Conservation (phyloP, 2,888 invertebrate species). For the Agriopis leucophaearia region DNA sequence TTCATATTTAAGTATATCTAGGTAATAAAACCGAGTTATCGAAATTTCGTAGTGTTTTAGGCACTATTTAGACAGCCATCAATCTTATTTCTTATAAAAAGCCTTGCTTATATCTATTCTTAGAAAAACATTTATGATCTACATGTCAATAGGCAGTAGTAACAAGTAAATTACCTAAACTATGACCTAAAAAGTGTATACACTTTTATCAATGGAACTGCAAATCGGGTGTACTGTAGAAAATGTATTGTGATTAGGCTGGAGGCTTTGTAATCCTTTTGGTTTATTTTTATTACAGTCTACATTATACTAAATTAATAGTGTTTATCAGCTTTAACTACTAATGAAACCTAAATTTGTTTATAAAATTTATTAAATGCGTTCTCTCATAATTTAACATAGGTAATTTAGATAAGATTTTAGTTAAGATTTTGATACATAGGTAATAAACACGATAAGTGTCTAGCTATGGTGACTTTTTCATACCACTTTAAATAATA, state of each 20-base stretch:
- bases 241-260: conserved; percentile 10
- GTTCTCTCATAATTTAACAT: conserved; percentile 1
- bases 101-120: conserved; percentile 75
- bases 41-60: conserved; percentile 86
- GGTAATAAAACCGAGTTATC: conserved; percentile 83
- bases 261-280: conserved; percentile 6
- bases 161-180: conserved; percentile 75
- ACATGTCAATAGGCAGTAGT: conserved; percentile 85
- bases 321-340: conserved; percentile 1
- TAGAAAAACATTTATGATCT: conserved; percentile 79
- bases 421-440: conserved; percentile 1
- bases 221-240: conserved; percentile 55
- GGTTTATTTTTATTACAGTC: conserved; percentile 5
- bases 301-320: conserved; percentile 3
- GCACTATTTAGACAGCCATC: conserved; percentile 87
- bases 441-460: conserved; percentile 10
- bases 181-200: conserved; percentile 69
- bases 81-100: conserved; percentile 85
- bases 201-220: conserved; percentile 35
- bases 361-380: conserved; percentile 16
- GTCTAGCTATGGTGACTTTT: conserved; percentile 9
- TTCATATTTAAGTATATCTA: conserved; percentile 70
- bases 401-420: too few species aligned
- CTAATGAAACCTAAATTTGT: background rate
- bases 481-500: conserved; percentile 3